Evolutionary conservation across 1,140 invertebrate species (phyloP).

Genomic region (Drosophila bipectinata): DNA sequence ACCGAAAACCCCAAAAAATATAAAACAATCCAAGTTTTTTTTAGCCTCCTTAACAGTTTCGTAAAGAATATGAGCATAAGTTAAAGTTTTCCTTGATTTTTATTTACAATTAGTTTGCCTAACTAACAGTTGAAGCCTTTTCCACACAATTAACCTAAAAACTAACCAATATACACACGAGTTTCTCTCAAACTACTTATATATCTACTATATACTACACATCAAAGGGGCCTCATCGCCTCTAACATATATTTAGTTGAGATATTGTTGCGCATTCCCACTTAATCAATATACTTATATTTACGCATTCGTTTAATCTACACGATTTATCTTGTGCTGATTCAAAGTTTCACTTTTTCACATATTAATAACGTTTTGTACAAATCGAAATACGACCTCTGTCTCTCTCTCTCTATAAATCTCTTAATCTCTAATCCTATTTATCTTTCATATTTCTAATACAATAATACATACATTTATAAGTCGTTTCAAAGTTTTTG

Average conservation of each 20-base stretch:
- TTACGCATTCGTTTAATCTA: conserved; percentile 42
- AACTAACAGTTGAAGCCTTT: conserved; percentile 44
- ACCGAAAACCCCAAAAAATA: neutral
- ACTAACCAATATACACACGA: conserved; percentile 38
- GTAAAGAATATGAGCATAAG: conserved; percentile 14
- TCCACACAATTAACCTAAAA: conserved; percentile 37
- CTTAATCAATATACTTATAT: conserved; percentile 36
- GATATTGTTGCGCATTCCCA: conserved; percentile 55
- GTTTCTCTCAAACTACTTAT: conserved; percentile 28
- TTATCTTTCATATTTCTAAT: conserved; percentile 23
- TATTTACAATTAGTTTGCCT: conserved; percentile 39
- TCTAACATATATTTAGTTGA: conserved; percentile 51
- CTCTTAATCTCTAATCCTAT: conserved; percentile 20
- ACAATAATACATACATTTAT: conserved; percentile 32
- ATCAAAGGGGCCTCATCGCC: conserved; percentile 8
- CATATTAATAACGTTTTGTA: conserved; percentile 47
- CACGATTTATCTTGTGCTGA: conserved; percentile 57
- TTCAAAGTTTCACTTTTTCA: conserved; percentile 50
- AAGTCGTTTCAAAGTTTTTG: conserved; percentile 68
- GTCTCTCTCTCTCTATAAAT: conserved; percentile 50
- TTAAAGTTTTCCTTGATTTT: conserved; percentile 34
- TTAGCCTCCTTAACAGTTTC: neutral
- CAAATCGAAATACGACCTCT: conserved; percentile 45
- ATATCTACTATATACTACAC: conserved; percentile 44
- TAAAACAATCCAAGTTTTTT: conserved; percentile 20